Conservation (phyloP, 2,797 vertebrate genomes). For the Pangasius larnaudii region DNA sequence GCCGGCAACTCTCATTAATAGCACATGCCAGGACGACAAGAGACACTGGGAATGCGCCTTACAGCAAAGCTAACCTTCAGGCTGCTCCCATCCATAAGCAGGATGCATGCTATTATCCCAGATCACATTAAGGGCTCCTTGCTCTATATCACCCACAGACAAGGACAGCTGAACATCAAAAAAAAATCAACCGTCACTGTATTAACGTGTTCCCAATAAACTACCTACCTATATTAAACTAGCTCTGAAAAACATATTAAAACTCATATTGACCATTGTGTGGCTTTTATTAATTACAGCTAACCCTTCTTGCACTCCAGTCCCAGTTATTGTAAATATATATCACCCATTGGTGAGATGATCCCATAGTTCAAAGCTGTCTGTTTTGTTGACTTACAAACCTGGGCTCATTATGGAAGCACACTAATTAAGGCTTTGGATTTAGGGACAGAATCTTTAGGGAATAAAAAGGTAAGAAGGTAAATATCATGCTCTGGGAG, state of each 20-base stretch:
- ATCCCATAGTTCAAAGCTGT: conserved; percentile 45
- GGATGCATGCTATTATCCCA: conserved; percentile 23
- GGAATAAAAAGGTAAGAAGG: conserved; percentile 39
- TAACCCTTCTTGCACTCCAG: background rate
- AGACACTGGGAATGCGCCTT: conserved; percentile 45
- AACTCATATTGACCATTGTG: background rate
- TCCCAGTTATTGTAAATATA: background rate
- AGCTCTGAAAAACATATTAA: background rate
- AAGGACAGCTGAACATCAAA: conserved; percentile 26
- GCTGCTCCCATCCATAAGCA: conserved; percentile 42
- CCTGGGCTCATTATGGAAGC: conserved; percentile 39
- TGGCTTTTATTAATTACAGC: conserved; percentile 29
- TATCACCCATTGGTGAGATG: conserved; percentile 8
- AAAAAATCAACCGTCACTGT: background rate
- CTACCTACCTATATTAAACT: background rate
- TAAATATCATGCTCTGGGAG: conserved; percentile 61
- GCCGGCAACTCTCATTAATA: conserved; percentile 56
- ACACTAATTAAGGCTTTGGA: conserved; percentile 55
- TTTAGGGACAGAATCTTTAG: conserved; percentile 34
- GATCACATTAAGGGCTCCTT: conserved; percentile 26
- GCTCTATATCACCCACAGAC: conserved; percentile 18
- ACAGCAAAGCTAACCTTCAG: conserved; percentile 48
- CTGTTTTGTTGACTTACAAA: conserved; percentile 44
- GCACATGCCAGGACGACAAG: conserved; percentile 35
- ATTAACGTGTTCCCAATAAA: background rate